phyloP scores from a whole-genome alignment of 2,797 vertebrate species.

The Botia almorhae region DNA sequence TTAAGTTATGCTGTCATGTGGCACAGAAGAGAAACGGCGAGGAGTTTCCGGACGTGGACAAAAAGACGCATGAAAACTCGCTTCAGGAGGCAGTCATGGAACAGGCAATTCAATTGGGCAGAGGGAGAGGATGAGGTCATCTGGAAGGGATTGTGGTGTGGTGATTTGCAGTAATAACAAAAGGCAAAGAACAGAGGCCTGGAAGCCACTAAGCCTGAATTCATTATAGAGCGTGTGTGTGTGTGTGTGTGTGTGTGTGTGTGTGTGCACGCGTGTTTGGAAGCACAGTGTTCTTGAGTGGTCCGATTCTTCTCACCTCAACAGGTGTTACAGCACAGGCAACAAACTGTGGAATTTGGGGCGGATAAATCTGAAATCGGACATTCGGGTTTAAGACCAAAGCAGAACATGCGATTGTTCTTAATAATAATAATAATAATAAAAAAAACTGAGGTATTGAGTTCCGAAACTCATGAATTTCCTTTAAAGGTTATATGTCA shows the following conservation, averaged over 20 bases:
- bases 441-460: no score
- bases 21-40: slow-evolving; percentile 11
- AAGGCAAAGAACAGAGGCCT: slow-evolving; percentile 60
- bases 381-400: not conserved
- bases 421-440: no score
- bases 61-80: slow-evolving; percentile 37
- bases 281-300: not conserved
- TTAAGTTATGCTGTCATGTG: slow-evolving; percentile 47
- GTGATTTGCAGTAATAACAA: slow-evolving; percentile 71
- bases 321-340: slow-evolving; percentile 9
- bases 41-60: slow-evolving; percentile 35
- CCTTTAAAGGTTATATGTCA: no score
- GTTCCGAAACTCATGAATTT: no score
- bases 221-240: slow-evolving; percentile 32
- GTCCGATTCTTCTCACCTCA: slow-evolving; percentile 1
- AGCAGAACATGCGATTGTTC: not conserved
- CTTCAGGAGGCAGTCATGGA: slow-evolving; percentile 62
- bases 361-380: no score
- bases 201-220: slow-evolving; percentile 18
- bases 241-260: slow-evolving; percentile 13
- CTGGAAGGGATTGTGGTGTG: slow-evolving; percentile 71
- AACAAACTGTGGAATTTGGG: not conserved
- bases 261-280: slow-evolving; percentile 1
- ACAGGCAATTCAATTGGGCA: slow-evolving; percentile 70
- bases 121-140: slow-evolving; percentile 69